A percentile compares a stretch with the other conserved stretches of the same genome.
These are phyloP conservation scores for Xanthorhoe designata DNA, from an alignment of 2,888 invertebrate genomes.

Conservation along the genomic window DNA sequence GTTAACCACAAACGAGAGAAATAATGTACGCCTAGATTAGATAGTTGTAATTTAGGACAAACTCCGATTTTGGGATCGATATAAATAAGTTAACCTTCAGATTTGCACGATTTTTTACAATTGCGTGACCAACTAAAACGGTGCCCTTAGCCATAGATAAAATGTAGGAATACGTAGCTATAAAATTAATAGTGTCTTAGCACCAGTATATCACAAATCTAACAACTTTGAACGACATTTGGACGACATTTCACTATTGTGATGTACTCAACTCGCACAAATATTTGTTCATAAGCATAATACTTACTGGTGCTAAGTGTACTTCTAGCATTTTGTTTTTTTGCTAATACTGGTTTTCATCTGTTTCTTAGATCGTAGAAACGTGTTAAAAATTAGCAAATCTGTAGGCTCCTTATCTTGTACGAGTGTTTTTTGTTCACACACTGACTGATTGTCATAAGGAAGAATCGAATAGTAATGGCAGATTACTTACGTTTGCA, in stretches of 20 bases:
- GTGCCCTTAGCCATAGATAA: constrained; percentile 3
- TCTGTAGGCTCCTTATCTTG: constrained; percentile 11
- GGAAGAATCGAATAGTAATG: constrained; percentile 1
- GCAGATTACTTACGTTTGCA: constrained; percentile 26
- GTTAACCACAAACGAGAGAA: constrained; percentile 63
- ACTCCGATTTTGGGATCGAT: constrained; percentile 34
- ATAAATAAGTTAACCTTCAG: constrained; percentile 13
- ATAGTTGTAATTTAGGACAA: constrained; percentile 62
- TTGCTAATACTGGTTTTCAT: neutral
- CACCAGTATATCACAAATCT: neutral
- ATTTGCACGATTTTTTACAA: constrained; percentile 17
- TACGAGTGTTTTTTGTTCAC: constrained; percentile 4
- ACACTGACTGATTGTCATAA: constrained; percentile 18
- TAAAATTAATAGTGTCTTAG: neutral
- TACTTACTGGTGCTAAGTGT: constrained; percentile 2
- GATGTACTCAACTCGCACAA: neutral
- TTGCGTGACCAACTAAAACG: constrained; percentile 4
- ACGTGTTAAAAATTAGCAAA: constrained; percentile 4
- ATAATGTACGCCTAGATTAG: constrained; percentile 64
- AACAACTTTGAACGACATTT: neutral
- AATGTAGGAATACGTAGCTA: neutral
- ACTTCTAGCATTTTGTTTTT: neutral
- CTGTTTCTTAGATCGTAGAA: neutral
- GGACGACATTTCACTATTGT: neutral
- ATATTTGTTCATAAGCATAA: too few species aligned